phyloP scores from a whole-genome alignment of 2,888 invertebrate genomes.

The Oscheius sp. region DNA sequence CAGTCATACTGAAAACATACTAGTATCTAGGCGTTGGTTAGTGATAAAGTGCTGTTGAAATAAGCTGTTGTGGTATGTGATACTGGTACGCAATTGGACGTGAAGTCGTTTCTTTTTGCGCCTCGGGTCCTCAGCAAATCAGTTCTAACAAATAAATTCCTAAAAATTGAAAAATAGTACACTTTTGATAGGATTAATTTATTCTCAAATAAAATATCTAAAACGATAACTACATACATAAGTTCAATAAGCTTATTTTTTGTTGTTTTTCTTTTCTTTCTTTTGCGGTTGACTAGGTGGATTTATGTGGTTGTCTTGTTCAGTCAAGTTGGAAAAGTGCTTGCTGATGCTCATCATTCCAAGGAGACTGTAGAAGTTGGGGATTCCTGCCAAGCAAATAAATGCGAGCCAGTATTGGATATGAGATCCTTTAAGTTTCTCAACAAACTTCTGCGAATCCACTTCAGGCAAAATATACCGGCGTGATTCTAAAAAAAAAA shows the following conservation, averaged over 20 bases:
- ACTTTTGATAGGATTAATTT: neutral
- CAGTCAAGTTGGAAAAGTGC: no score
- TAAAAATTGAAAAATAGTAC: no score
- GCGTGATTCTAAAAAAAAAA: neutral
- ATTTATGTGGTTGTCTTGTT: no score
- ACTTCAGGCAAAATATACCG: neutral
- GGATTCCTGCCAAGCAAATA: neutral
- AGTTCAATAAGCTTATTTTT: neutral
- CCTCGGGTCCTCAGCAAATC: neutral
- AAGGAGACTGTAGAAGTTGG: neutral
- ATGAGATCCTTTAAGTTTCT: neutral
- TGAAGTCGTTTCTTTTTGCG: neutral
- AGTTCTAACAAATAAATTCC: no score
- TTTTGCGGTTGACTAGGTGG: no score
- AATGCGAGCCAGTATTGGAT: neutral
- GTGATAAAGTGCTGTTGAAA: neutral
- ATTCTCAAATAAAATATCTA: neutral
- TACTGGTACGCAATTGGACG: neutral
- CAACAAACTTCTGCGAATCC: neutral
- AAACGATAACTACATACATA: neutral
- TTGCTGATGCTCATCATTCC: neutral
- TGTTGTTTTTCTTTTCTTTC: neutral
- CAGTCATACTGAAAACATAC: neutral
- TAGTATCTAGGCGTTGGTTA: neutral
- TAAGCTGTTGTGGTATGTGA: neutral